A percentile compares a stretch with the other conserved stretches of the same genome.
Evolutionary conservation across 2,797 vertebrate genomes (phyloP).

Genomic region (Sylvilagus floridanus): DNA sequence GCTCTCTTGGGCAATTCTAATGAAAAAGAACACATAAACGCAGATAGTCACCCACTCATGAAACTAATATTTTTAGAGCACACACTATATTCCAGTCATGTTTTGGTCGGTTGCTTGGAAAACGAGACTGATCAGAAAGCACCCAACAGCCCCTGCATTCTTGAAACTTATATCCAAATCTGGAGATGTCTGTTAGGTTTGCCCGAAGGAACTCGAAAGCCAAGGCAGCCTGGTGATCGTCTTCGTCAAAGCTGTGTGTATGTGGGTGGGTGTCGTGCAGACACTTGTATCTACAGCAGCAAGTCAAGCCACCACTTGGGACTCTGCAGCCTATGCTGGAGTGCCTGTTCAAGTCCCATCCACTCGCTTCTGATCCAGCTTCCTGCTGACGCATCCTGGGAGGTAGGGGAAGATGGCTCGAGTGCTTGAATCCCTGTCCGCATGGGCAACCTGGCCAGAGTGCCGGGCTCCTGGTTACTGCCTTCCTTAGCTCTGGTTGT

Average conservation of each 20-base stretch:
- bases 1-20: background rate
- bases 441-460: no score
- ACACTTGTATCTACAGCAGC: no score
- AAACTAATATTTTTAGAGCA: background rate
- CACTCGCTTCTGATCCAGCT: no score
- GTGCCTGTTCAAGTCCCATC: no score
- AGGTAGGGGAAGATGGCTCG: no score
- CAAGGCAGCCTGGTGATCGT: background rate
- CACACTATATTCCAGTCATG: background rate
- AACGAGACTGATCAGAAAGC: background rate
- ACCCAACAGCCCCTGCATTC: background rate
- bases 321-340: no score
- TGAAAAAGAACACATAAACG: background rate
- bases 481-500: no score
- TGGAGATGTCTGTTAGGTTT: background rate
- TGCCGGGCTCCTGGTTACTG: no score
- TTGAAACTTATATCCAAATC: background rate
- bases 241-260: background rate
- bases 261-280: no score
- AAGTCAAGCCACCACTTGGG: no score
- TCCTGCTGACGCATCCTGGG: no score
- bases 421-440: no score
- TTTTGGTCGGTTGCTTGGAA: background rate
- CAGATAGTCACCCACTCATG: background rate
- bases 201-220: background rate